phyloP scores from a whole-genome alignment of 2,797 vertebrate genomes.

The Dicrostonyx torquatus region DNA sequence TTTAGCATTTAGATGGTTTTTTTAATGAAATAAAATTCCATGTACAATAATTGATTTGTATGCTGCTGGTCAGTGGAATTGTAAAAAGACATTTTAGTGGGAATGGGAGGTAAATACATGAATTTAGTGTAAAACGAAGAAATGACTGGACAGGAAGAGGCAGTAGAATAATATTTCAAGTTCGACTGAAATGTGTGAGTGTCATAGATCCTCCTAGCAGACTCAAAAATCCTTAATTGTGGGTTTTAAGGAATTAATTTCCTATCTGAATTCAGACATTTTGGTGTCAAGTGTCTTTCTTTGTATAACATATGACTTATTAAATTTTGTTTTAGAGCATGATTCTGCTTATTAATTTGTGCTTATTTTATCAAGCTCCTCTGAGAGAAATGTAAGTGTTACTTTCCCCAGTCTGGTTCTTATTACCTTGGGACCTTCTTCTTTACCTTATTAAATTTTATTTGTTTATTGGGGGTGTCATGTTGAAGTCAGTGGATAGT shows the following conservation, averaged over 20 bases:
- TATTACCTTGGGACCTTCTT: neutral
- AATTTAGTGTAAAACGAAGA: neutral
- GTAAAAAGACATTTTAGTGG: neutral
- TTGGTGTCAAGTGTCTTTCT: neutral
- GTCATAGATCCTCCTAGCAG: no score
- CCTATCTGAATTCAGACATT: neutral
- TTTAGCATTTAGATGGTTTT: neutral
- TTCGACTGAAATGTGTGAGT: neutral
- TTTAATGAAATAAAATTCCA: neutral
- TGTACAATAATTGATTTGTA: neutral
- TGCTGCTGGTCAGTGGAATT: neutral
- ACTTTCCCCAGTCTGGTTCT: neutral
- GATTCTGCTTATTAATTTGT: neutral
- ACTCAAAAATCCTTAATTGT: accelerated
- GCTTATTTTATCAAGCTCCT: neutral
- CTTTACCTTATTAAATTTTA: neutral
- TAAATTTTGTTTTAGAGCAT: neutral
- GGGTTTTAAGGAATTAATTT: neutral
- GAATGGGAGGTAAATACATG: neutral
- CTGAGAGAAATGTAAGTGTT: neutral
- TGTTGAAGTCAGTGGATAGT: neutral
- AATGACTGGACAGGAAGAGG: neutral
- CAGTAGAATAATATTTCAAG: neutral
- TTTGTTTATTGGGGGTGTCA: neutral
- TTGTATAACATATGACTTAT: neutral